Base-by-base conservation (phyloP, 2,113 vertebrate species). In the Ageneiosus marmoratus region DNA sequence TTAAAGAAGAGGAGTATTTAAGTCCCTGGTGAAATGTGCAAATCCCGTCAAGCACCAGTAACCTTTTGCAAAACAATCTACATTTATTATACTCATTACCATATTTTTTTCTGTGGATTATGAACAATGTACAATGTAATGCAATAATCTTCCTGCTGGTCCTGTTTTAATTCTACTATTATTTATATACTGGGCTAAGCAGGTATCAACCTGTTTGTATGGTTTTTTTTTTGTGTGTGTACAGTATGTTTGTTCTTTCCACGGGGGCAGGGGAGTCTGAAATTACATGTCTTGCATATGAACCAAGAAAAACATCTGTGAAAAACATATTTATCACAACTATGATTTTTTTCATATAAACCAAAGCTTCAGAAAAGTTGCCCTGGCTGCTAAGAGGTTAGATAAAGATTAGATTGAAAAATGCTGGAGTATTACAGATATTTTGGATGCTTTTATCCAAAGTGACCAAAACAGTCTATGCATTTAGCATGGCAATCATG, bases 321-420 rank as follows among this genome's bases (percentile, higher is more conserved):
- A 72, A 48, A 24, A 70, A 24, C 18, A 46, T 22, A 11, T 48
- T 10, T 48, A 16, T 18, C 13, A 16, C 13, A 73, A 50, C n/a
- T 50, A 27, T 74, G 46, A 20, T 50, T 27, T 74, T 27, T 74
- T 53, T 75, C 16, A 32, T 20, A 34, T 6, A 22, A 75, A 76
- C 29, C 5, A 22, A 53, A 37, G 11, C 29, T 22, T 70, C 24
- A 73, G 69, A 27, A 29, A 22, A 48, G 69, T 27, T 55, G 29
- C 51, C 4, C 29, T 76, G 73, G 50, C 32, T 37, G 34, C 13
- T 22, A 24, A 51, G 32, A 76, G 50, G 73, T 76, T 55, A 76
- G 73, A 55, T 37, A 76, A 76, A 76, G 50, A 34, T 22, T 75
- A 76, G 29, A 4, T 37, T 55, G 50, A 76, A 76, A 55, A 53